Conservation (phyloP, 2,113 vertebrate species). For the Todiramphus chloris region DNA sequence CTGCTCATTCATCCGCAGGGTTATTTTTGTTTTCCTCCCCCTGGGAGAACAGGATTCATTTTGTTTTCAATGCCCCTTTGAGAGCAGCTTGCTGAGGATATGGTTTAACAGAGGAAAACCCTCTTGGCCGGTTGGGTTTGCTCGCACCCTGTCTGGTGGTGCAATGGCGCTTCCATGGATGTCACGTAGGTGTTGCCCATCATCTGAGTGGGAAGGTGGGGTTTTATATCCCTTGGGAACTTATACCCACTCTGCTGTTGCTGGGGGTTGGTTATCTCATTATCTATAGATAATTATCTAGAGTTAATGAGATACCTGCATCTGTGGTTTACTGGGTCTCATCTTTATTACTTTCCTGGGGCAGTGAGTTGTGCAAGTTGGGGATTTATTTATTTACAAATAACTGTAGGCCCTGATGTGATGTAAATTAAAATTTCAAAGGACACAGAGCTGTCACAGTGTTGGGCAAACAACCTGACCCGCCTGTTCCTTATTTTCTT, state of each 20-base stretch:
- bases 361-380: not conserved
- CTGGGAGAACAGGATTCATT: not conserved
- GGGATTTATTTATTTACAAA: not conserved
- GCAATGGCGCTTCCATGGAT: not conserved
- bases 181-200: fast-evolving
- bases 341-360: not conserved
- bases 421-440: not conserved
- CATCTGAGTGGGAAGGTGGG: not conserved
- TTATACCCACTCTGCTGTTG: not conserved
- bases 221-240: not conserved
- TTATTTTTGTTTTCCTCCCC: not conserved
- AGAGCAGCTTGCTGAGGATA: not conserved
- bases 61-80: not conserved
- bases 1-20: not conserved
- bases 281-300: not conserved
- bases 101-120: not conserved
- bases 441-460: not conserved
- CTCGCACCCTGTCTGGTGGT: not conserved
- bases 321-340: not conserved
- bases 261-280: not conserved
- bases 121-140: not conserved
- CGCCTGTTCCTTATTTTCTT: not conserved
- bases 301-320: constrained; percentile 16
- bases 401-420: not conserved
- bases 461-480: not conserved